Conservation (phyloP, 2,888 invertebrate species). For the Galerucella pusilla region DNA sequence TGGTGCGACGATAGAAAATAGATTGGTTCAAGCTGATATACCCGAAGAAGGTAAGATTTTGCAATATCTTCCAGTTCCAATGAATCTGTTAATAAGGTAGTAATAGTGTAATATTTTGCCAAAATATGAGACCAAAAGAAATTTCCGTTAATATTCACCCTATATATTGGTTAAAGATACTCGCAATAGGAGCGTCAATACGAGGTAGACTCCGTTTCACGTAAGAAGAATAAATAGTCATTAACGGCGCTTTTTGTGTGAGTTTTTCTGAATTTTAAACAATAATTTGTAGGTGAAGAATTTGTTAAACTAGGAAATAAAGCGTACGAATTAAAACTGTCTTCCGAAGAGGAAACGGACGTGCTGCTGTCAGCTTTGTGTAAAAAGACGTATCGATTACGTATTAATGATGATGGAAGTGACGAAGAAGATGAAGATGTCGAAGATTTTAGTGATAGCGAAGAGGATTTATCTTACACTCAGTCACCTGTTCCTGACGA, state of each 20-base stretch:
- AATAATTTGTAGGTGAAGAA: conserved; percentile 46
- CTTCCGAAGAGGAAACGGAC: conserved; percentile 65
- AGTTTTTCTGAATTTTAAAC: not conserved
- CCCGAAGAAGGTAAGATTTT: conserved; percentile 55
- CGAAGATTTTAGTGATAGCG: conserved; percentile 71
- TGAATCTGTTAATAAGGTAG: no score
- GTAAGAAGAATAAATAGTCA: no score
- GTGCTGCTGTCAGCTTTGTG: conserved; percentile 62
- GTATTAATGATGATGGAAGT: conserved; percentile 49
- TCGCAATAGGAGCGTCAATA: no score
- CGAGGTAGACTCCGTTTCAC: no score
- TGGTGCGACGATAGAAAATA: conserved; percentile 54
- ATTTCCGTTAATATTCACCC: no score
- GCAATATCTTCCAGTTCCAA: no score
- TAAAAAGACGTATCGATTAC: conserved; percentile 55
- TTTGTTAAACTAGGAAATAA: conserved; percentile 58
- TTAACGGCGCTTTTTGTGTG: not conserved
- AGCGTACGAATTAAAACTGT: conserved; percentile 58
- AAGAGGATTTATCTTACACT: conserved; percentile 68
- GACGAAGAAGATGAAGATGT: conserved; percentile 54
- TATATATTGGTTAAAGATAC: no score
- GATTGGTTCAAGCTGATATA: conserved; percentile 57
- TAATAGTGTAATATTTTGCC: no score
- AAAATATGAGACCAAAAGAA: no score
- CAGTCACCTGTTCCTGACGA: conserved; percentile 82